A percentile compares a stretch with the other conserved stretches of the same genome.
These are phyloP conservation scores for Rhinogobius similis DNA, from an alignment of 2,113 vertebrate species.

Conservation along the genomic window DNA sequence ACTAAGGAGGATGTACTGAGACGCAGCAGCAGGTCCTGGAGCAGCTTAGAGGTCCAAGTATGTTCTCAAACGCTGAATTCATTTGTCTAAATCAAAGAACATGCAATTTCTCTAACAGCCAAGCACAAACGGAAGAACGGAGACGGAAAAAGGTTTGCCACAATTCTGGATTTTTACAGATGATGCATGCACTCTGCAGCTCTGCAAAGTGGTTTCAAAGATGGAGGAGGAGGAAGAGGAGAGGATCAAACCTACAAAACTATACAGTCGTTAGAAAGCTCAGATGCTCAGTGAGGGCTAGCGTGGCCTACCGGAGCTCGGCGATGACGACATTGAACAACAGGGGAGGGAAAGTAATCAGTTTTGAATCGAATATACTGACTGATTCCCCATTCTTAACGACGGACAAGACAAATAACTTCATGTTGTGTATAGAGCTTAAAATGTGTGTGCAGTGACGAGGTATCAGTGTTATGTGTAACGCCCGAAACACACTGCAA, in stretches of 20 bases:
- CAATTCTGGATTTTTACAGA: slow-evolving; percentile 71
- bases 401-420: slow-evolving; percentile 2
- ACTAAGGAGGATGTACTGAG: background rate
- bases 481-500: slow-evolving; percentile 35
- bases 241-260: slow-evolving; percentile 28
- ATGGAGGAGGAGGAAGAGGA: slow-evolving; percentile 35
- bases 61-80: background rate
- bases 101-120: slow-evolving; percentile 62
- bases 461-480: background rate
- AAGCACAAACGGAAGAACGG: slow-evolving; percentile 43
- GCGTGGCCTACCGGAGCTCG: slow-evolving; percentile 13
- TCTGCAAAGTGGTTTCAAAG: slow-evolving; percentile 29
- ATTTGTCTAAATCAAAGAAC: slow-evolving; percentile 39
- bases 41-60: background rate
- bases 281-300: slow-evolving; percentile 9
- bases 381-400: background rate
- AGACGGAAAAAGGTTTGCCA: slow-evolving; percentile 28
- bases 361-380: background rate
- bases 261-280: slow-evolving; percentile 17
- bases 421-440: background rate
- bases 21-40: background rate
- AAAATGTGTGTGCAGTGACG: background rate
- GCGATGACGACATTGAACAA: slow-evolving; percentile 1
- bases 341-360: background rate
- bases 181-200: slow-evolving; percentile 60